These are phyloP conservation scores for Andrena hattorfiana DNA, from an alignment of 2,888 invertebrate species.

Conservation along the genomic window DNA sequence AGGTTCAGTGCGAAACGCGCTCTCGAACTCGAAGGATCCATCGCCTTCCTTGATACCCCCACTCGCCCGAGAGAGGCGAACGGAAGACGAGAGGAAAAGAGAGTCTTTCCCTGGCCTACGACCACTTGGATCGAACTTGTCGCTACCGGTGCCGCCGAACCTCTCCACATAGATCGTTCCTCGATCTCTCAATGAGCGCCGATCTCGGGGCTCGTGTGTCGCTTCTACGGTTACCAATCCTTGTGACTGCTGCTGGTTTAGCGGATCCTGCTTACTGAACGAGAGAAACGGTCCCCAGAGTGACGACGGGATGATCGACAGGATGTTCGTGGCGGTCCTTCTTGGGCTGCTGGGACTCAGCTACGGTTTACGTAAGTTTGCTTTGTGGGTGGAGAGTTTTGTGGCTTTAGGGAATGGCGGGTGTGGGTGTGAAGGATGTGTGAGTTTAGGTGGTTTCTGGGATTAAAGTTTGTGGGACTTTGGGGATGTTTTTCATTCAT, in stretches of 20 bases:
- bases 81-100: conserved; percentile 19
- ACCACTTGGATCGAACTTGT: conserved; percentile 10
- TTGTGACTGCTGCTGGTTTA: conserved; percentile 15
- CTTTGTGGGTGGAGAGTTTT: not conserved
- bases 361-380: conserved; percentile 65
- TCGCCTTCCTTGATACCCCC: conserved; percentile 68
- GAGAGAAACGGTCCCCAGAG: not conserved
- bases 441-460: not conserved
- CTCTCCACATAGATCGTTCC: conserved; percentile 31
- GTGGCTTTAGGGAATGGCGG: not conserved
- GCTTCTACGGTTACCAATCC: conserved; percentile 25
- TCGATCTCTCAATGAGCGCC: conserved; percentile 58
- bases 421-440: not conserved
- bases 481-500: not conserved
- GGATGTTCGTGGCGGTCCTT: conserved; percentile 70
- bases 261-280: conserved; percentile 1
- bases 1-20: conserved; percentile 83
- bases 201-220: conserved; percentile 38
- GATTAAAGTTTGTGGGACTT: not conserved
- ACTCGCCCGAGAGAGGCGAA: not conserved
- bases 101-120: conserved; percentile 41
- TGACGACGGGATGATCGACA: conserved; percentile 65
- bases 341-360: conserved; percentile 73
- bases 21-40: conserved; percentile 79
- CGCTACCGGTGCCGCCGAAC: conserved; percentile 4